These are phyloP conservation scores for Cercocebus atys DNA, from an alignment of 2,113 vertebrate species.

Conservation along the genomic window DNA sequence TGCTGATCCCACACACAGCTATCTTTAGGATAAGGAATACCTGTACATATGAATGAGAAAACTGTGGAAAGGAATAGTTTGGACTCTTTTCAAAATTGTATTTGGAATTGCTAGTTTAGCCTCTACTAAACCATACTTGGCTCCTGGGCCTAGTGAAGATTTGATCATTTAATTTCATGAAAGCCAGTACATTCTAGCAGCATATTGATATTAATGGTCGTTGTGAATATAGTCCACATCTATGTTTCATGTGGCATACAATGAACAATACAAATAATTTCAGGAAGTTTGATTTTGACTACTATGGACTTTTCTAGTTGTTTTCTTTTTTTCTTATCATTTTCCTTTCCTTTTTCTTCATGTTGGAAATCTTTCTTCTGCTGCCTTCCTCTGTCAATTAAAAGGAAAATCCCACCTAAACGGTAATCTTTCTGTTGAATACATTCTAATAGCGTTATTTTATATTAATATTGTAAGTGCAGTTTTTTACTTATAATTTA, in stretches of 20 bases:
- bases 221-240: background rate
- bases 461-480: background rate
- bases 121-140: background rate
- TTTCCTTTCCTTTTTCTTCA: slow-evolving; percentile 71
- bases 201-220: background rate
- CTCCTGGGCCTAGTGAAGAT: background rate
- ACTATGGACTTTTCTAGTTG: background rate
- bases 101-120: background rate
- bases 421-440: slow-evolving; percentile 83
- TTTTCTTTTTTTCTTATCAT: slow-evolving; percentile 73
- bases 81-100: background rate
- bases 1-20: background rate
- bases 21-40: background rate
- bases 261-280: background rate
- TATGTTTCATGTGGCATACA: background rate
- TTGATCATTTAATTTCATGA: slow-evolving; percentile 37
- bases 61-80: background rate
- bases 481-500: background rate
- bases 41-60: background rate
- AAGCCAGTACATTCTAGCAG: background rate
- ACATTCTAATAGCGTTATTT: slow-evolving; percentile 2
- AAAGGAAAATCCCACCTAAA: slow-evolving; percentile 89
- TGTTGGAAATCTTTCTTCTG: slow-evolving; percentile 81
- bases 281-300: slow-evolving; percentile 22
- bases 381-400: slow-evolving; percentile 78